phyloP scores from a whole-genome alignment of 2,113 vertebrate species.

The Ginglymostoma cirratum region DNA sequence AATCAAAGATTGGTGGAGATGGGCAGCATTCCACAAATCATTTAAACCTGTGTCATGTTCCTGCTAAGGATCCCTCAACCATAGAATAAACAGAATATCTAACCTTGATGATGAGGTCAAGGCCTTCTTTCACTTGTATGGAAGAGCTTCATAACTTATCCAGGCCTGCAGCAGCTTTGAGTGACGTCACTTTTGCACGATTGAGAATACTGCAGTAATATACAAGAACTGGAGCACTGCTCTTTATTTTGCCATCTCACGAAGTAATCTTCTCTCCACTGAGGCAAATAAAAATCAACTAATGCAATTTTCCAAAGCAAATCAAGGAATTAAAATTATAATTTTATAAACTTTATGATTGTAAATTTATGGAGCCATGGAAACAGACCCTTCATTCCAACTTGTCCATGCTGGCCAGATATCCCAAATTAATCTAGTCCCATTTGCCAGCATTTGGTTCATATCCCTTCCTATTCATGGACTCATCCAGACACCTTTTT shows the following conservation, averaged over 20 bases:
- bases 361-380: too few species aligned
- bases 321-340: background rate
- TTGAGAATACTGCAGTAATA: background rate
- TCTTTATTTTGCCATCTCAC: background rate
- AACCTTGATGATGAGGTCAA: slow-evolving; percentile 31
- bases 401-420: too few species aligned
- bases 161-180: background rate
- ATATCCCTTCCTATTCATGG: too few species aligned
- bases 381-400: too few species aligned
- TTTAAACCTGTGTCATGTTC: background rate
- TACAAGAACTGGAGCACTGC: background rate
- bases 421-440: too few species aligned
- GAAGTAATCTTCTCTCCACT: background rate
- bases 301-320: background rate
- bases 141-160: slow-evolving; percentile 15
- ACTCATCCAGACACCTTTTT: too few species aligned
- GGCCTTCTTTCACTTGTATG: slow-evolving; percentile 4
- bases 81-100: slow-evolving; percentile 21
- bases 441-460: too few species aligned
- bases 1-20: background rate
- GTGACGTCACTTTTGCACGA: background rate
- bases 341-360: background rate
- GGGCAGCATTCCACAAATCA: background rate
- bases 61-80: background rate
- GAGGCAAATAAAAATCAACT: background rate